phyloP scores from a whole-genome alignment of 2,797 vertebrate genomes.

The Heteromormyrus szaboi region DNA sequence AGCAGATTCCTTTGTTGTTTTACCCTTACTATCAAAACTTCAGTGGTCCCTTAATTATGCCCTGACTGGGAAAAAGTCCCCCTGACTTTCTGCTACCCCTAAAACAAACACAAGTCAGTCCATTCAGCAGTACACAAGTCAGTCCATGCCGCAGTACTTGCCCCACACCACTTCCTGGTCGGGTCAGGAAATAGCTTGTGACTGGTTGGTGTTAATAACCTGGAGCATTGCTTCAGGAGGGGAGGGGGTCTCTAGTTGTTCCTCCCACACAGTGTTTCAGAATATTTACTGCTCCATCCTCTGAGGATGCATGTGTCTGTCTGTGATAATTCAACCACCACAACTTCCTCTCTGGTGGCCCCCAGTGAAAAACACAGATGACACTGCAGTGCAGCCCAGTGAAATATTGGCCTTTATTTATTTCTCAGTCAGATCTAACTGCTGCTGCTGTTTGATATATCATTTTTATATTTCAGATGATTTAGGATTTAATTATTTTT shows the following conservation, averaged over 20 bases:
- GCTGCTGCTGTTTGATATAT: conserved; percentile 24
- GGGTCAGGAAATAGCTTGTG: background rate
- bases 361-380: background rate
- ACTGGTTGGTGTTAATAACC: conserved; percentile 10
- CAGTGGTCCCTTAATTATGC: background rate
- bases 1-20: too few species aligned
- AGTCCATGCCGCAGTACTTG: background rate
- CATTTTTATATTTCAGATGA: conserved; percentile 13
- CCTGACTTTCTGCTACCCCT: background rate
- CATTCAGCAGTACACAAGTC: background rate
- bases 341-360: background rate
- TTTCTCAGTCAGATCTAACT: conserved; percentile 20
- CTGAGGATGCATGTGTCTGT: background rate
- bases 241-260: background rate
- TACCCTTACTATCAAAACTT: background rate
- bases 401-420: background rate
- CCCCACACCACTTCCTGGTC: background rate
- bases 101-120: background rate
- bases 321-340: background rate
- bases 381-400: background rate
- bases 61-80: background rate
- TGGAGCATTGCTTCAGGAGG: background rate
- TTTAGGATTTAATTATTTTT: background rate
- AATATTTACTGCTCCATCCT: background rate
- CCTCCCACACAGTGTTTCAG: background rate